Evolutionary conservation across 2,888 invertebrate genomes (phyloP), one percentile per base, ranked within the genome.

Genomic region (Creontiades dilutus): DNA sequence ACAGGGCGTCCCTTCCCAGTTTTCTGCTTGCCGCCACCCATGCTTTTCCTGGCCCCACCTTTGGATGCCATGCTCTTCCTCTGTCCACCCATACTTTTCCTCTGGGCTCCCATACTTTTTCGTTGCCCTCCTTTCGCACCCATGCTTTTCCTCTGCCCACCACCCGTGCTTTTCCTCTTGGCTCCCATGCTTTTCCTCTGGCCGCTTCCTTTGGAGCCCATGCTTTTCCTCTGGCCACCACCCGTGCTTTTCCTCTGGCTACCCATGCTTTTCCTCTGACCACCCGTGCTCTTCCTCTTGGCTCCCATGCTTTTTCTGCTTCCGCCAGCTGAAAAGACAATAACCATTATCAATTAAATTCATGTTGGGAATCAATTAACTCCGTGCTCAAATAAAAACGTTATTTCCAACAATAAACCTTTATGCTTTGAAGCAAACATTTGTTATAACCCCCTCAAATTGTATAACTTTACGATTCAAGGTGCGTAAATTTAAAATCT

Each of bases 121-220:
- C 85, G 57, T 13, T 19, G 23, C 14, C 52, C 52, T 7, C 52
- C 52, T 52, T 82, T 82, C 27, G 19, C 82, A 12, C 80, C 80
- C 80, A 80, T 37, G 80, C 80, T 80, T 46, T 80, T 80, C 1
- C 82, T 14, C 23, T 48, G 16, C 0, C 52, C 82, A 7, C 82
- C 23, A 27, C 82, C 81, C 81, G 48, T 47, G 48, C 81, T 81
- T 52, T 82, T 76, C 86, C 86, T 86, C 13, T 37, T 3, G 47
- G 46, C 47, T 28, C 78, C 55, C 86, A 86, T 75, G 27, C 86
- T 86, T 19, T 86, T 86, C 76, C 86, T 75, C 12, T 28, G 19
- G 5, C 85, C 85, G 11, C 57, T 19, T 0, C 57, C 28, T 61
- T 61, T 85, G 13, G 78, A 52, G 4, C 86, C 86, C 86, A 86